Evolutionary conservation across 2,888 invertebrate genomes (phyloP).

Genomic region (Nomada fucata): DNA sequence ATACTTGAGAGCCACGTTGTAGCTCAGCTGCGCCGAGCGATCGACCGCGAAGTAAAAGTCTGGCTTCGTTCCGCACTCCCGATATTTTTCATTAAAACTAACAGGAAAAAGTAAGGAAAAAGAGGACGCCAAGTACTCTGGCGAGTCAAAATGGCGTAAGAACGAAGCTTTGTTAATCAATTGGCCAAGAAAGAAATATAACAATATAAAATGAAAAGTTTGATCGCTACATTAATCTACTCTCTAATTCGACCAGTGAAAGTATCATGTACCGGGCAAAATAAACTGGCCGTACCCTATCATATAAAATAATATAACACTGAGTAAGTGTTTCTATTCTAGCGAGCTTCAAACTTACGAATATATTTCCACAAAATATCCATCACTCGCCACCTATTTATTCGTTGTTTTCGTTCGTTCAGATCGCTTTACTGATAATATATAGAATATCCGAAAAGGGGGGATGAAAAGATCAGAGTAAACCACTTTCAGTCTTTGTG

Average conservation of each 20-base stretch:
- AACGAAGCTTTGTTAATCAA: constrained; percentile 45
- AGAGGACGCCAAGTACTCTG: constrained; percentile 37
- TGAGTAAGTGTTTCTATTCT: too few species aligned
- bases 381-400: background rate
- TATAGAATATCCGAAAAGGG: background rate
- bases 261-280: background rate
- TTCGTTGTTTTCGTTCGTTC: background rate
- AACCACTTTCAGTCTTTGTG: constrained; percentile 52
- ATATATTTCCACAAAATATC: background rate
- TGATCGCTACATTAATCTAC: background rate
- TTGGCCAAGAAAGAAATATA: constrained; percentile 33
- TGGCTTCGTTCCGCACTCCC: constrained; percentile 55
- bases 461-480: constrained; percentile 27
- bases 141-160: constrained; percentile 37
- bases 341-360: background rate
- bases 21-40: constrained; percentile 46
- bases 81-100: constrained; percentile 44
- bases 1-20: constrained; percentile 28
- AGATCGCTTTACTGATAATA: background rate
- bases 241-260: background rate
- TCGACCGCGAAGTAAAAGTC: constrained; percentile 56
- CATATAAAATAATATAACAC: too few species aligned
- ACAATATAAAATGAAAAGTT: constrained; percentile 15
- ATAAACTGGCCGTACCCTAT: background rate
- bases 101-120: constrained; percentile 21